These are phyloP conservation scores for Nysson spinosus DNA, from an alignment of 2,888 invertebrate species.

Conservation along the genomic window DNA sequence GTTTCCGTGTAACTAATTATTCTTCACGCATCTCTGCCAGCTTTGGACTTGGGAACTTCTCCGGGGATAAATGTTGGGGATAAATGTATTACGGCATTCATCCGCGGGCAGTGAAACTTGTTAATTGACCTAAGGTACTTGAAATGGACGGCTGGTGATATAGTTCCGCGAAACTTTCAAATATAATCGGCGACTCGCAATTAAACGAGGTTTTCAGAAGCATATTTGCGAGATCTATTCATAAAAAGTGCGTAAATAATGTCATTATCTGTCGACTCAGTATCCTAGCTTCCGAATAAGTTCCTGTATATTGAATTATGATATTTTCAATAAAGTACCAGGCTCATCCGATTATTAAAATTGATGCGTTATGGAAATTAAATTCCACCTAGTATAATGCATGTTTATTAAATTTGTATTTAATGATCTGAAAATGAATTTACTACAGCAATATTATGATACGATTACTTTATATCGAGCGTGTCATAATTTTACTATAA, in stretches of 20 bases:
- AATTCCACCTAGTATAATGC: too few relatives aligned
- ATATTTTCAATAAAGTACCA: too few relatives aligned
- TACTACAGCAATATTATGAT: too few relatives aligned
- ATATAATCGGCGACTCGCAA: constrained; percentile 22
- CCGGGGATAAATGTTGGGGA: constrained; percentile 29
- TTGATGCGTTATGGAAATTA: too few relatives aligned
- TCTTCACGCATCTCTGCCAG: constrained; percentile 5
- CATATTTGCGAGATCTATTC: constrained; percentile 28
- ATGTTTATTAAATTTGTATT: too few relatives aligned
- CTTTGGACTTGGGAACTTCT: constrained; percentile 7
- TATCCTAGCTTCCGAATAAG: too few relatives aligned
- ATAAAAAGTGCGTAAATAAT: constrained; percentile 11
- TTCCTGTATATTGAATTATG: too few relatives aligned
- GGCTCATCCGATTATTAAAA: too few relatives aligned
- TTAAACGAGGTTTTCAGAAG: too few relatives aligned
- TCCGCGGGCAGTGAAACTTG: constrained; percentile 36
- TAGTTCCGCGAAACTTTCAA: constrained; percentile 32
- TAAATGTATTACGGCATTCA: constrained; percentile 42
- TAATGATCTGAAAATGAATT: too few relatives aligned
- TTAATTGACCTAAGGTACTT: constrained; percentile 41
- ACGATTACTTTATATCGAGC: too few relatives aligned
- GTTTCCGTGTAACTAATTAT: constrained; percentile 31
- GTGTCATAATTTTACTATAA: too few relatives aligned
- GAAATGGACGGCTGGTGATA: constrained; percentile 13
- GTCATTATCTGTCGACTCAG: constrained; percentile 23